Conservation (phyloP, 2,797 vertebrate genomes). For the Sphenodon punctatus region DNA sequence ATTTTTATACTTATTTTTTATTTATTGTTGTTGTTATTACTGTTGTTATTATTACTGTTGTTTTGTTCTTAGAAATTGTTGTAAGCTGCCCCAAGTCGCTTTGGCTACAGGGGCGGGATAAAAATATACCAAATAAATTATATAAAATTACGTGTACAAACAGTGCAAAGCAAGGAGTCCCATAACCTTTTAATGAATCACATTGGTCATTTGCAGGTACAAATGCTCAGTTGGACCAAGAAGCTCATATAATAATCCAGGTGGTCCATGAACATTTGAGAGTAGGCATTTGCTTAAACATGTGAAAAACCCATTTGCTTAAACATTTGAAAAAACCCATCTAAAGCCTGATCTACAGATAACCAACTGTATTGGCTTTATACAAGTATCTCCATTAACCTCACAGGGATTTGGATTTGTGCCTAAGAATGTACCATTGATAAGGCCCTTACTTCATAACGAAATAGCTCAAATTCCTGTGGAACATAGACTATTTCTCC, state of each 20-base stretch:
- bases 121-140: no score
- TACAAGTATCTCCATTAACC: background rate
- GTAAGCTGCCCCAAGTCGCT: no score
- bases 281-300: background rate
- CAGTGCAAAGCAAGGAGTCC: background rate
- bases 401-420: background rate
- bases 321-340: background rate
- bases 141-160: no score
- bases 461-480: background rate
- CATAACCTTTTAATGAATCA: background rate
- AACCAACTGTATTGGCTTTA: background rate
- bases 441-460: background rate
- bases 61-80: no score
- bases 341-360: background rate
- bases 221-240: background rate
- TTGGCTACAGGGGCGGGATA: no score
- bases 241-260: background rate
- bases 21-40: no score
- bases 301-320: no score
- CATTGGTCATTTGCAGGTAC: background rate
- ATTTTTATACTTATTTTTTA: no score
- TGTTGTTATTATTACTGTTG: no score
- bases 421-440: constrained; percentile 8
- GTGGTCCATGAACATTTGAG: background rate
- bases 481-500: background rate